Evolutionary conservation across 2,888 invertebrate genomes (phyloP), one percentile per base, ranked within the genome.

Genomic region (Nesidiocoris tenuis): DNA sequence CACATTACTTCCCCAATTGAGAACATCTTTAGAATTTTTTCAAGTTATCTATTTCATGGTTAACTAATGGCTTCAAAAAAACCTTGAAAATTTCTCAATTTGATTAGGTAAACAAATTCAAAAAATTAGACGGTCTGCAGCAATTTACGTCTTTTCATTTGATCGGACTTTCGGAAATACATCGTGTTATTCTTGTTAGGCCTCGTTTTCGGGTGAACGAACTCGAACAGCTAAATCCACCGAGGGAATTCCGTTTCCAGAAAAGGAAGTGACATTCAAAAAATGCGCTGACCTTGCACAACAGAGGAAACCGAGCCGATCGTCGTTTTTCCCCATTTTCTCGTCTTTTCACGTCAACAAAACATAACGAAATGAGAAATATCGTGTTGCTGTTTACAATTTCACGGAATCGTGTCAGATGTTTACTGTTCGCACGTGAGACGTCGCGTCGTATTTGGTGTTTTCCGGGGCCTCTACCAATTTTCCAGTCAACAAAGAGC

Each of bases 371-470:
- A 39, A 39, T 39, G 39, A 39, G 39, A 39, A 39, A 39, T 39
- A 39, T 39, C 39, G 39, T 21, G 67, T 67, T 67, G 19, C 22
- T 56, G 19, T 67, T 67, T 56, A 19, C 67, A 67, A 19, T 19
- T 67, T 67, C 67, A 21, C 18, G 55, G 67, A 67, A 67, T 67
- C 21, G 16, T n/a, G 9, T 12, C 5, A 19, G 19, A 9, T 65
- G 65, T 65, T 65, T 65, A 65, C 65, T n/a, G 39, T 18, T 17
- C 18, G 39, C 65, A 65, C 65, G 65, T 65, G 65, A 65, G 65
- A 19, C 9, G 64, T n/a, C 24, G n/a, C 24, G 17, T 64, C 64
- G 24, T 21, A 21, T 39, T 39, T 39, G 39, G 12, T 39, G 3
- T 39, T 39, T 39, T 39, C 12, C 39, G 5, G 39, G 3, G 39